Evolutionary conservation across 2,797 vertebrate genomes (phyloP).

Genomic region (Galago senegalensis): DNA sequence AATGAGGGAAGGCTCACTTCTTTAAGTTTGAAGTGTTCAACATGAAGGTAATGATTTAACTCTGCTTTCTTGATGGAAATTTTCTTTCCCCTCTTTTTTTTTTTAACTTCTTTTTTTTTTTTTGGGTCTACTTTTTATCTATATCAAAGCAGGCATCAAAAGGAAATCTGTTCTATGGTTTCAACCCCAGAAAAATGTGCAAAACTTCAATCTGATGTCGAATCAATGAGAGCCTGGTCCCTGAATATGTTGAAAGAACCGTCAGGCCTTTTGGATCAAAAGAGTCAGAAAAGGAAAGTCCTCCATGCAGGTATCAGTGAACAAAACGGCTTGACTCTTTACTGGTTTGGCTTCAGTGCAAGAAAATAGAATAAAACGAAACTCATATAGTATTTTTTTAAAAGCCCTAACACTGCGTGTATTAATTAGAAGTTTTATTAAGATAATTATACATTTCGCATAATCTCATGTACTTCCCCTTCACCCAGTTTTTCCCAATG

Average conservation of each 20-base stretch:
- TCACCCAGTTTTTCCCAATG: not conserved
- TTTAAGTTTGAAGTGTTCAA: not conserved
- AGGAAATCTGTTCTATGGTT: conserved; percentile 74
- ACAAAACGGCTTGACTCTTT: not conserved
- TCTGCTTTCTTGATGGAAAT: conserved; percentile 46
- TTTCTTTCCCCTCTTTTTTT: not conserved
- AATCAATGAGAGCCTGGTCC: not conserved
- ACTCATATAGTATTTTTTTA: not conserved
- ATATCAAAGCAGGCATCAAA: conserved; percentile 79
- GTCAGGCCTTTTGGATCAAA: conserved; percentile 12
- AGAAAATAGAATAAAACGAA: conserved; percentile 13
- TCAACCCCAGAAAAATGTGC: conserved; percentile 57
- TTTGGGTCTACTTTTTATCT: conserved; percentile 47
- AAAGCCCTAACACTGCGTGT: not conserved
- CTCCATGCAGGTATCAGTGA: conserved; percentile 79
- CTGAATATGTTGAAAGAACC: not conserved
- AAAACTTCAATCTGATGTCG: not conserved
- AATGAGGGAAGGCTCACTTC: not conserved
- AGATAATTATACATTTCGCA: not conserved
- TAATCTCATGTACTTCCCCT: not conserved
- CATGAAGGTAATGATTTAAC: not conserved
- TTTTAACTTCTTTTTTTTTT: not conserved
- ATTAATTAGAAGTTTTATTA: not conserved
- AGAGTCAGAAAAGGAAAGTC: conserved; percentile 66
- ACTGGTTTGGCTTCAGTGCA: conserved; percentile 23